A percentile compares a stretch with the other conserved stretches of the same genome.
Evolutionary conservation across 1,140 invertebrate genomes (phyloP).

Genomic region (Meloidogyne chitwoodi): DNA sequence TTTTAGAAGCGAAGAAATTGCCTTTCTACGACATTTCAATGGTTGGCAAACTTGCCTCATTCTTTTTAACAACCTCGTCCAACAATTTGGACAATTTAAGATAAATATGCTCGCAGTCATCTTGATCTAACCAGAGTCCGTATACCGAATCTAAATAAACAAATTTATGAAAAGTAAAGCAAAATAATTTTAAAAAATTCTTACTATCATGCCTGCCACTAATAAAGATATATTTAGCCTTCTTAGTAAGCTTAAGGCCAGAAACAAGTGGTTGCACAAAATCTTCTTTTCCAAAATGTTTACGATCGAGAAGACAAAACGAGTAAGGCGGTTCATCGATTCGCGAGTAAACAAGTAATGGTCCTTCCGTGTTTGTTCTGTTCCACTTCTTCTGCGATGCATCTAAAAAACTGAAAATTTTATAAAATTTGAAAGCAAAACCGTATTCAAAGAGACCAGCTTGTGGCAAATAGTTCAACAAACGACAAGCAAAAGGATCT

Average conservation of each 20-base stretch:
- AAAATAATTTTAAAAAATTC: neutral
- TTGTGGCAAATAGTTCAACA: neutral
- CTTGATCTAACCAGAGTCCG: neutral
- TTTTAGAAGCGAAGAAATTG: neutral
- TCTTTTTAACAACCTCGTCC: neutral
- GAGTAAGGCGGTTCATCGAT: conserved; percentile 40
- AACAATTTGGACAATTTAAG: neutral
- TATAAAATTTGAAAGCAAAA: neutral
- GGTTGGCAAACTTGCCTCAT: neutral
- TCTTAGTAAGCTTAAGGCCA: neutral
- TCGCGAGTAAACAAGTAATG: conserved; percentile 40
- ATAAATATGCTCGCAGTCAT: neutral
- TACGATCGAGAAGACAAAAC: conserved; percentile 49
- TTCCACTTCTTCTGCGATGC: conserved; percentile 18
- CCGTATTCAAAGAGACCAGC: neutral
- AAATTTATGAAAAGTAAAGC: neutral
- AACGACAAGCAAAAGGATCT: neutral
- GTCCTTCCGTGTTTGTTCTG: conserved; percentile 32
- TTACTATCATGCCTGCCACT: neutral
- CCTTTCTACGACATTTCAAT: neutral
- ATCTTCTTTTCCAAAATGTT: conserved; percentile 1
- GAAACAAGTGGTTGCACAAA: neutral
- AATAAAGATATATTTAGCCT: neutral
- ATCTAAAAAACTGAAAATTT: neutral
- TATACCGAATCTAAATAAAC: neutral